These are phyloP conservation scores for Cremastinae sp. DNA, from an alignment of 2,888 invertebrate species.

Conservation along the genomic window DNA sequence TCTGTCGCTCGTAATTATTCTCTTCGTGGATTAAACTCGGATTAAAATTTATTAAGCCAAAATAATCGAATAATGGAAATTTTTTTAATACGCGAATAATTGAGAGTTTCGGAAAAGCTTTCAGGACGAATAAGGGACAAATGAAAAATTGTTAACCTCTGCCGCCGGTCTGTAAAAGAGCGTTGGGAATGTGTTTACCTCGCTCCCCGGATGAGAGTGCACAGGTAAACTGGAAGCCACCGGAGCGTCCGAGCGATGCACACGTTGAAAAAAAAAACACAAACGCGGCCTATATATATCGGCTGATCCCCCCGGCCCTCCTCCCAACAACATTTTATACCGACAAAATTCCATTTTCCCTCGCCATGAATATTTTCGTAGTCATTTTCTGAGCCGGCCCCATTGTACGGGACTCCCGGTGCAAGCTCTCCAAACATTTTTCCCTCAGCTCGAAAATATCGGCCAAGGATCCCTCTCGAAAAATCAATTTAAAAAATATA, in stretches of 20 bases:
- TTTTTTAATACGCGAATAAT: background rate
- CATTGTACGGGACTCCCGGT: constrained; percentile 22
- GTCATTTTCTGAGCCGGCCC: constrained; percentile 40
- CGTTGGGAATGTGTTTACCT: constrained; percentile 40
- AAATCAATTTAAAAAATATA: too few relatives aligned
- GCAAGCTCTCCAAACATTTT: background rate
- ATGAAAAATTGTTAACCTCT: constrained; percentile 46
- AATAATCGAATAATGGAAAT: background rate
- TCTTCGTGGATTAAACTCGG: too few relatives aligned
- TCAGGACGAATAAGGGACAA: constrained; percentile 5
- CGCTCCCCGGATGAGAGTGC: constrained; percentile 41
- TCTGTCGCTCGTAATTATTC: too few relatives aligned
- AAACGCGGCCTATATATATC: constrained; percentile 38
- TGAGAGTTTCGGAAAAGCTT: background rate
- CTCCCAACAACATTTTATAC: constrained; percentile 10
- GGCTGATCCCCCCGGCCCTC: constrained; percentile 46
- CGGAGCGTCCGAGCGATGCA: constrained; percentile 33
- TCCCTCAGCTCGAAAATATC: too few relatives aligned
- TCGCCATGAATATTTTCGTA: constrained; percentile 56
- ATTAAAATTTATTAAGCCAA: too few relatives aligned
- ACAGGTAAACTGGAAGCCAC: constrained; percentile 21
- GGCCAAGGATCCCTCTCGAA: too few relatives aligned
- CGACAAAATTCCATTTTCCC: constrained; percentile 50
- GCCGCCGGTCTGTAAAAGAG: constrained; percentile 9
- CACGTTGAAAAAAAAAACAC: constrained; percentile 22